These are phyloP conservation scores for Mamestra brassicae DNA, from an alignment of 2,888 invertebrate genomes.

Conservation along the genomic window DNA sequence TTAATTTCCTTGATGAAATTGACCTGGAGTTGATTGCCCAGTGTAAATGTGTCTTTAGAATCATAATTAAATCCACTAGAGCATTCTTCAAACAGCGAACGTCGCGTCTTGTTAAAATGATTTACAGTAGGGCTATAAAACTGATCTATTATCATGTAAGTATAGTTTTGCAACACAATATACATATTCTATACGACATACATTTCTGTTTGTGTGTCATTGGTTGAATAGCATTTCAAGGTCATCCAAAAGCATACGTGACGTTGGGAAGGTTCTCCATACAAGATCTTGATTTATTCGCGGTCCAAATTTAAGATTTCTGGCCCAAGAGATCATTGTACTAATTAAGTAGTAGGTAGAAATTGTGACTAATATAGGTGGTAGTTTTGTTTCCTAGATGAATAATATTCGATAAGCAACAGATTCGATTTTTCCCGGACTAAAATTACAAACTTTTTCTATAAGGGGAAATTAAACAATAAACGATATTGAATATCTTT, in stretches of 20 bases:
- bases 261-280: conserved; percentile 34
- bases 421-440: too few species aligned
- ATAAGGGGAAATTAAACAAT: too few species aligned
- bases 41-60: not conserved
- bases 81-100: not conserved
- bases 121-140: conserved; percentile 46
- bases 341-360: conserved; percentile 7
- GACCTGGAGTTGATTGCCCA: not conserved
- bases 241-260: conserved; percentile 60
- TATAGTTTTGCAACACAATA: conserved; percentile 24
- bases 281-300: conserved; percentile 45
- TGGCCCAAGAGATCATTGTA: conserved; percentile 40
- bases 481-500: too few species aligned
- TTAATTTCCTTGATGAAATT: not conserved
- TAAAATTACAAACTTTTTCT: too few species aligned
- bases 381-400: not conserved
- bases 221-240: conserved; percentile 63
- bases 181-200: conserved; percentile 9
- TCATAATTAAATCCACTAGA: conserved; percentile 10
- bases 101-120: conserved; percentile 26
- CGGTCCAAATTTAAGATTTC: conserved; percentile 33
- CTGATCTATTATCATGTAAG: conserved; percentile 35
- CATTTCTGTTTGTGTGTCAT: conserved; percentile 58
- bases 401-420: not conserved
- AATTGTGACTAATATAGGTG: not conserved